Base-by-base conservation (phyloP, 2,797 vertebrate genomes). In the Melopsittacus undulatus region DNA sequence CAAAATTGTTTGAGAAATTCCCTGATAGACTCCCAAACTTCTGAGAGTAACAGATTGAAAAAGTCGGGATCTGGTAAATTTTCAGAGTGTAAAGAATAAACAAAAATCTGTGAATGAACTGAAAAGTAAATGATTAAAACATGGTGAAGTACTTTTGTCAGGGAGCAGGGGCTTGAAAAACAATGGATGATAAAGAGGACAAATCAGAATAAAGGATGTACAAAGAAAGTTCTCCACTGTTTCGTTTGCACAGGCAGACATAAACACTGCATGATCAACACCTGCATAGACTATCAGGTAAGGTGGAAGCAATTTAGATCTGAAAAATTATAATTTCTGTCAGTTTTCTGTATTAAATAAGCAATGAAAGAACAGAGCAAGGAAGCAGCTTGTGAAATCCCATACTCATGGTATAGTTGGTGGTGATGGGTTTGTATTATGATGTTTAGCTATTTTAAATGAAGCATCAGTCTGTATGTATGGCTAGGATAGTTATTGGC, bases 91-190 rank as follows among this genome's bases (percentile, higher is more conserved):
- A 24, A 38, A 40, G 59, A 62, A 9, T 76, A 52, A 95, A 78
- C n/a, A 69, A 66, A 67, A 61, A 61, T 34, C 14, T 29, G 26
- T 72, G 27, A 85, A 38, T 32, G 19, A 89, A 32, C 56, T 81
- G 56, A 52, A 87, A 95, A 86, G 48, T 43, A 27, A 43, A 94
- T 80, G 18, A 24, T 69, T 57, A 88, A 73, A 9, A 67, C 26
- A 11, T 23, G 27, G 18, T 36, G 61, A 93, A 48, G 19, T 38
- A 13, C 21, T 52, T 92, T 62, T 23, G 22, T 61, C 26, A 49
- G 36, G 8, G 6, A 26, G 8, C 40, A 77, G 86, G 68, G 62
- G 27, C 23, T 83, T 93, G 48, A 49, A 54, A 94, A 94, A 21
- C n/a, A 38, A 38, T 12, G 4, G 42, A 36, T 38, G 48, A 27